Conservation (phyloP, 2,888 invertebrate species). For the Dione juno region DNA sequence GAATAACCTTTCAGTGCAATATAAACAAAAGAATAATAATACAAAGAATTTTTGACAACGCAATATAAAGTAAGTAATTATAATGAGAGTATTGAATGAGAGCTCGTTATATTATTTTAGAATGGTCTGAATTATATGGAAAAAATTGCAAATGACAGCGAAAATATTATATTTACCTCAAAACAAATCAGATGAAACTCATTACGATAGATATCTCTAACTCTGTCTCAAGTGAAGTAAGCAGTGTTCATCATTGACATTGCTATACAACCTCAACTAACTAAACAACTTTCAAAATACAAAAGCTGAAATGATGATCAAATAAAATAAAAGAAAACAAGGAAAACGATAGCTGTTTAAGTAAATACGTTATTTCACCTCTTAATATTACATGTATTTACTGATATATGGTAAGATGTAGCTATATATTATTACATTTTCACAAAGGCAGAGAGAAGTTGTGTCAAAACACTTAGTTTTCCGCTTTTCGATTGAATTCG, state of each 20-base stretch:
- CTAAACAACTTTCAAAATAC: background rate
- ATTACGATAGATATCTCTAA: background rate
- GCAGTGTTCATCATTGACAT: slow-evolving; percentile 16
- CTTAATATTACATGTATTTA: background rate
- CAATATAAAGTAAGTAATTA: slow-evolving; percentile 17
- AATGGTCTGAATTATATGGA: slow-evolving; percentile 10
- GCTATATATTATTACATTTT: too few relatives aligned
- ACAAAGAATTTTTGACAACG: slow-evolving; percentile 18
- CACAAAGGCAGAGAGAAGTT: too few relatives aligned
- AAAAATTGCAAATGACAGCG: background rate
- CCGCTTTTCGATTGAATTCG: too few relatives aligned
- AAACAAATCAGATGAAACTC: background rate
- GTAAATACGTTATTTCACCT: background rate
- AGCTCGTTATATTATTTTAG: slow-evolving; percentile 16
- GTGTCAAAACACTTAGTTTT: too few relatives aligned
- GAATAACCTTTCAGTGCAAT: slow-evolving; percentile 1
- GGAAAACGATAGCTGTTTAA: background rate
- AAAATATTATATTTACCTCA: slow-evolving; percentile 3
- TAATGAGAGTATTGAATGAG: slow-evolving; percentile 9
- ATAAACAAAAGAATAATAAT: slow-evolving; percentile 20
- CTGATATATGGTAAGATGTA: too few relatives aligned
- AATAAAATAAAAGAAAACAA: slow-evolving; percentile 8
- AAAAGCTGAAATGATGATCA: slow-evolving; percentile 9
- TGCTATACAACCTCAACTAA: slow-evolving; percentile 4
- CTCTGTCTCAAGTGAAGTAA: background rate